Evolutionary conservation across 2,113 vertebrate species (phyloP).

Genomic region (Myotis yumanensis): DNA sequence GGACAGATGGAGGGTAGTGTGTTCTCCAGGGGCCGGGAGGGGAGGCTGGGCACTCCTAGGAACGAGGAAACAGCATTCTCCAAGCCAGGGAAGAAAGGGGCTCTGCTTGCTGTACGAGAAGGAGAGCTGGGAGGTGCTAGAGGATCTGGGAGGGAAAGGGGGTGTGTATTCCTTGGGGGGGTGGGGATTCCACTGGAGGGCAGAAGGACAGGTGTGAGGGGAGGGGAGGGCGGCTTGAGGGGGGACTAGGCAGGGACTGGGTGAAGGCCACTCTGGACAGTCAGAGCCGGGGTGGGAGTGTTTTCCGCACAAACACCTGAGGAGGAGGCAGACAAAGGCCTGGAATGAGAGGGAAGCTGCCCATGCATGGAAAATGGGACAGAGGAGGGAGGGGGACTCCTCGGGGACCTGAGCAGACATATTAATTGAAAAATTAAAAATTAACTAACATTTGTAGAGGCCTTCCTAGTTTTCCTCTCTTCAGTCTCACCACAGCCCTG

Average conservation of each 20-base stretch:
- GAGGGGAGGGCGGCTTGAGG: neutral
- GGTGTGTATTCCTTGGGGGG: slow-evolving; percentile 67
- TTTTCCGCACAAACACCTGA: slow-evolving; percentile 68
- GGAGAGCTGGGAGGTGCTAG: slow-evolving; percentile 35
- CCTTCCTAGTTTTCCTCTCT: slow-evolving; percentile 62
- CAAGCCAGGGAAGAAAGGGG: neutral
- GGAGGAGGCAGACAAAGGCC: slow-evolving; percentile 75
- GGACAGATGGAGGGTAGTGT: slow-evolving; percentile 70
- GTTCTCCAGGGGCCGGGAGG: slow-evolving; percentile 26
- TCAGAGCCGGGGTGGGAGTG: slow-evolving; percentile 5
- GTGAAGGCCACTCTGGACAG: slow-evolving; percentile 38
- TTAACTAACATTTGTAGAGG: slow-evolving; percentile 78
- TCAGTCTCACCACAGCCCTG: neutral
- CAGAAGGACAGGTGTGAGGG: neutral
- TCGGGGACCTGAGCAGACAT: slow-evolving; percentile 69
- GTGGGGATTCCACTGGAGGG: slow-evolving; percentile 56
- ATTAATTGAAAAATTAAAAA: slow-evolving; percentile 81
- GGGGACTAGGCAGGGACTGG: neutral
- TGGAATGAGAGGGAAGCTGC: slow-evolving; percentile 63
- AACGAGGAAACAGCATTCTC: slow-evolving; percentile 38
- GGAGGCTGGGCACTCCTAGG: slow-evolving; percentile 17
- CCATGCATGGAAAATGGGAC: slow-evolving; percentile 78
- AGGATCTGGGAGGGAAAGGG: slow-evolving; percentile 58
- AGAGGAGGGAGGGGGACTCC: slow-evolving; percentile 70
- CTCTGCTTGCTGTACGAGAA: slow-evolving; percentile 7